Evolutionary conservation across 2,113 vertebrate species (phyloP).

Genomic region (Mustelus asterias): DNA sequence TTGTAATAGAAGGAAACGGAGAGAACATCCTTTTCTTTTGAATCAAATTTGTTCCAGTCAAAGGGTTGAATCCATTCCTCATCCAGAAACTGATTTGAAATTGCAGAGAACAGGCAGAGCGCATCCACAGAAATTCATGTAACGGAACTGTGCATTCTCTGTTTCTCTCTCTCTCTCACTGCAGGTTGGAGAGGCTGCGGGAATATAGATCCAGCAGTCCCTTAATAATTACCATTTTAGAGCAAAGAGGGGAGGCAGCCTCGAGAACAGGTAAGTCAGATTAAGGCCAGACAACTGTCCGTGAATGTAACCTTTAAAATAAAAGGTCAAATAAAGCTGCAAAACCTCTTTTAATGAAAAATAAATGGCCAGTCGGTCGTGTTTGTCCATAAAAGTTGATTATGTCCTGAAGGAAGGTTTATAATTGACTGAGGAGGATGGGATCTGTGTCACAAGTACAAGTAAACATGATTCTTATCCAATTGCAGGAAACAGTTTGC

Average conservation of each 20-base stretch:
- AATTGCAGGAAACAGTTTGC: not conserved
- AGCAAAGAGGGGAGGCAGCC: not conserved
- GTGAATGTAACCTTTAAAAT: not conserved
- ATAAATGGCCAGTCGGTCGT: not conserved
- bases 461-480: not conserved
- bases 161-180: not conserved
- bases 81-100: not conserved
- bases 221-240: not conserved
- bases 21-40: not conserved
- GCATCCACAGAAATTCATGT: not conserved
- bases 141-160: not conserved
- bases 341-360: conserved; percentile 16
- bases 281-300: not conserved
- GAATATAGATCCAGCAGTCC: not conserved
- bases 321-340: not conserved
- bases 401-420: not conserved
- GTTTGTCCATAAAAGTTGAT: not conserved
- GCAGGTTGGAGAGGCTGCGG: not conserved
- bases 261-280: not conserved
- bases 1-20: not conserved
- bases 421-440: not conserved
- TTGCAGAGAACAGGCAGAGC: not conserved
- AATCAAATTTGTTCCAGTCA: not conserved
- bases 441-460: not conserved
- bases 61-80: not conserved